phyloP scores from a whole-genome alignment of 92 coral and sea anemone genomes.

The Isaurus tuberculatus region DNA sequence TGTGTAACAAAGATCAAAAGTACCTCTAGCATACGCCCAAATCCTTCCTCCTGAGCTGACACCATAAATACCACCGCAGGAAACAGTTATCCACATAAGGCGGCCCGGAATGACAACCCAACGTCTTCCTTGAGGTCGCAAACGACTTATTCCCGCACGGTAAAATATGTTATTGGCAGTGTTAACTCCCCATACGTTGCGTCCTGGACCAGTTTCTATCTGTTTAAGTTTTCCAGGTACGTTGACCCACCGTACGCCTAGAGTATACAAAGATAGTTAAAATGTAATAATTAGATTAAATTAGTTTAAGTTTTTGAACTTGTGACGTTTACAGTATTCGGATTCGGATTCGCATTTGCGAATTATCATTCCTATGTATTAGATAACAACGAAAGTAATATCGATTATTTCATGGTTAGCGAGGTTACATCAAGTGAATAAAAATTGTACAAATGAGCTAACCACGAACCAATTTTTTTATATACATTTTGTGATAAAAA shows the following conservation, averaged over 20 bases:
- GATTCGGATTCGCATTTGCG: no score
- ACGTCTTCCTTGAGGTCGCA: conserved; percentile 23
- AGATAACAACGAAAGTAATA: no score
- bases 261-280: no score
- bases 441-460: no score
- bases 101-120: conserved; percentile 26
- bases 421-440: no score
- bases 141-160: conserved; percentile 2
- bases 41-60: conserved; percentile 9
- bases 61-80: conserved; percentile 30
- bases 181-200: conserved; percentile 31
- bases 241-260: conserved; percentile 17
- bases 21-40: conserved; percentile 19
- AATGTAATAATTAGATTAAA: no score
- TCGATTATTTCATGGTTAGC: no score
- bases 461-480: no score
- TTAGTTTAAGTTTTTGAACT: no score
- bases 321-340: no score
- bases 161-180: conserved; percentile 9
- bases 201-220: conserved; percentile 31
- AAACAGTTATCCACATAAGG: conserved; percentile 4
- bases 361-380: no score
- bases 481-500: no score
- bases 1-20: background rate
- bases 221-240: conserved; percentile 18